Evolutionary conservation across 2,888 invertebrate species (phyloP), one percentile per base, ranked within the genome.

Genomic region (Caenorhabditis sp.): DNA sequence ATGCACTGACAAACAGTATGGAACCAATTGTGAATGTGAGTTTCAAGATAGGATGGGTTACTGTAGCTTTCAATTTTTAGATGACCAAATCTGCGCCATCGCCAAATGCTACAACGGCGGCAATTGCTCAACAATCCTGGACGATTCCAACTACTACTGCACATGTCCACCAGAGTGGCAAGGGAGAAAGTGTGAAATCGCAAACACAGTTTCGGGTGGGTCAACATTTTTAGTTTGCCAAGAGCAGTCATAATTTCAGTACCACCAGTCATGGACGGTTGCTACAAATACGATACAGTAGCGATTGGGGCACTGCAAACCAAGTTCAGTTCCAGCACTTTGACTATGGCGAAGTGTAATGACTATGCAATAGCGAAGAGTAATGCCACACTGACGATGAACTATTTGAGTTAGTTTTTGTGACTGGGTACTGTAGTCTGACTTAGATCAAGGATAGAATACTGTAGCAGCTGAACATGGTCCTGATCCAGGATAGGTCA

Each of bases 1-100:
- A 19, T 83, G 83, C 35, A 28, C 69, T 0, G 49, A 59, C 31
- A 70, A 58, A 38, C 80, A 70, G 49, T 51, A 24, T 10, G 83
- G 83, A 14, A 51, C 24, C 0, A 64, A 70, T 47, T 83, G 83
- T 70, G 75, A 83, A 80, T 49, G 83, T 83, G 7, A 28, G 73
- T 38, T 38, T 31, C 31, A 31, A 31, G 12, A 38, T 38, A 12
- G 12, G 38, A 38, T 6, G 38, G 12, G 12, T 38, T 38, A 38
- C 38, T 38, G 38, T 38, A 38, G 8, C 12, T 38, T 38, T 10
- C 38, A 28, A 8, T 8, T 63, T 70, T 38, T 24, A 82, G 82
- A 26, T n/a, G 44, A 63, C 38, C n/a, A 69, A 7, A 31, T 63
- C 7, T 83, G 82, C 54, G 51, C 47, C 8, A 19, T 28, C 10